Evolutionary conservation across 1,140 invertebrate species (phyloP).

Genomic region (Nomia melanderi): DNA sequence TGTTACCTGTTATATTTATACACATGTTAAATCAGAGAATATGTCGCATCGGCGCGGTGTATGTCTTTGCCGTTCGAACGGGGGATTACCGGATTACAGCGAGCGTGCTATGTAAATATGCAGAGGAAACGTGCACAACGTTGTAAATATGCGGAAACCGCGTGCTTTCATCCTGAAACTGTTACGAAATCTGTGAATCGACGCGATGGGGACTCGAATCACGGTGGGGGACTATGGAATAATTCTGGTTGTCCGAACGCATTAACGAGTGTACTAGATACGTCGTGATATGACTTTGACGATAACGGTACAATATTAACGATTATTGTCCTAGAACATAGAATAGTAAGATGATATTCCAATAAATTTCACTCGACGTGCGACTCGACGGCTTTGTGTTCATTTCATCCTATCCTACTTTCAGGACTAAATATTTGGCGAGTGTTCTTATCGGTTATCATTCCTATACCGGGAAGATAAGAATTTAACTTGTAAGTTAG

Average conservation of each 20-base stretch:
- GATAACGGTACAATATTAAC: slow-evolving; percentile 74
- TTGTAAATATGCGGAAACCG: slow-evolving; percentile 20
- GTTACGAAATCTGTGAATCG: slow-evolving; percentile 15
- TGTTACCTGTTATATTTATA: slow-evolving; percentile 14
- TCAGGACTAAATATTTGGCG: no score
- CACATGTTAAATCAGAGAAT: neutral
- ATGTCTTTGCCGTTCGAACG: neutral
- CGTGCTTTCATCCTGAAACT: slow-evolving; percentile 53
- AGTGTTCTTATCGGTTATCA: no score
- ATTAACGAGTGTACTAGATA: slow-evolving; percentile 65
- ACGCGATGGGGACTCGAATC: slow-evolving; percentile 29
- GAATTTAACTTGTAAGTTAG: no score
- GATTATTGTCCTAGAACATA: slow-evolving; percentile 75
- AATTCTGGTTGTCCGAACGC: slow-evolving; percentile 46
- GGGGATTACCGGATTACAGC: neutral
- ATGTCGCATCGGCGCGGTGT: slow-evolving; percentile 3
- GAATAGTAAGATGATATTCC: slow-evolving; percentile 69
- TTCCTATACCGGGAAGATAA: no score
- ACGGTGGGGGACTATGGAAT: slow-evolving; percentile 23
- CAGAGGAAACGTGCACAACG: neutral
- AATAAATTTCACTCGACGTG: slow-evolving; percentile 70
- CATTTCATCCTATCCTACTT: slow-evolving; percentile 32
- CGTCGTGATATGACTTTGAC: slow-evolving; percentile 61
- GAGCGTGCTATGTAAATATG: neutral
- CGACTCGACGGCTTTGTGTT: slow-evolving; percentile 26